Conservation (phyloP, 2,113 vertebrate genomes). For the Tapirus terrestris region DNA sequence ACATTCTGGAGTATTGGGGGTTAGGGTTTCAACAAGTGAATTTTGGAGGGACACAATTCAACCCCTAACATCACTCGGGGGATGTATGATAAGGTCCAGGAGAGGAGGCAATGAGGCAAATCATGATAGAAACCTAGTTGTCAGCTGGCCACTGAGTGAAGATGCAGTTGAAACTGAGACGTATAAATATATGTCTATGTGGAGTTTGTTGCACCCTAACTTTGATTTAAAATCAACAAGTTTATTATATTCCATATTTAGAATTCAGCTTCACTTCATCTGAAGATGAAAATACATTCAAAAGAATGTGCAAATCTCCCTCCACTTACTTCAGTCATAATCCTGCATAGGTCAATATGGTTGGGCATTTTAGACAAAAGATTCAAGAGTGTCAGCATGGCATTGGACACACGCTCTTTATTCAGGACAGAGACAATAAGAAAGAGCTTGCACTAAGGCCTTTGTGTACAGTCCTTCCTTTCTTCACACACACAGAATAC, state of each 20-base stretch:
- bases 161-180: neutral
- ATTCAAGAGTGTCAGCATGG: neutral
- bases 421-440: neutral
- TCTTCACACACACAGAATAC: neutral
- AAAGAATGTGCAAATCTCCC: slow-evolving; percentile 44
- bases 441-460: neutral
- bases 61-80: neutral
- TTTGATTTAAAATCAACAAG: neutral
- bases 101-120: neutral
- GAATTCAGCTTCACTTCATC: neutral
- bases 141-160: neutral
- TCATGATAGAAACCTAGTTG: neutral
- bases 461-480: neutral
- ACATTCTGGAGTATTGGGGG: neutral
- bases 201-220: neutral
- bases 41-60: neutral
- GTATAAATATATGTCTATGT: neutral
- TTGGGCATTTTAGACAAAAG: slow-evolving; percentile 29
- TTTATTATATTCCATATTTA: neutral
- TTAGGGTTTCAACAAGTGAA: neutral
- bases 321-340: neutral
- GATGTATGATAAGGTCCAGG: neutral
- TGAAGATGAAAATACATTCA: slow-evolving; percentile 54
- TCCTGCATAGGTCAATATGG: neutral
- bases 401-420: neutral